phyloP scores from a whole-genome alignment of 2,888 invertebrate genomes.

The Deroplatys truncata region DNA sequence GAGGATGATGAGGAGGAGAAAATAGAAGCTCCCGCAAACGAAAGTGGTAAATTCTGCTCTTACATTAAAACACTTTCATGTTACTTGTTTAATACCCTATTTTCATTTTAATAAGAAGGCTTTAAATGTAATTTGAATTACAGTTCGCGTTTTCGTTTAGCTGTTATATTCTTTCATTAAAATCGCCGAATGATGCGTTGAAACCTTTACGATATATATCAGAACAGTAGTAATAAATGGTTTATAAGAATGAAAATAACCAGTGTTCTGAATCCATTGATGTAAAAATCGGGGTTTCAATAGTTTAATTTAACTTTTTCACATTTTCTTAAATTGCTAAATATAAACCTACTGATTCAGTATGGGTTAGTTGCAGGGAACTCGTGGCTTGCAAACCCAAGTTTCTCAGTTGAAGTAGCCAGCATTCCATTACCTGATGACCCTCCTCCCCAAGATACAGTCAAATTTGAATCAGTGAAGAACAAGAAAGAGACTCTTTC shows the following conservation, averaged over 20 bases:
- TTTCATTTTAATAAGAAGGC: too few species aligned
- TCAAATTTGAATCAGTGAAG: neutral
- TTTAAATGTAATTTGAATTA: too few species aligned
- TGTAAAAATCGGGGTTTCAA: neutral
- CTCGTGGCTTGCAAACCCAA: slow-evolving; percentile 23
- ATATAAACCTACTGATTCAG: neutral
- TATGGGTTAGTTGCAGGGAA: neutral
- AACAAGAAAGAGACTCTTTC: neutral
- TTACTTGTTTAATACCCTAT: too few species aligned
- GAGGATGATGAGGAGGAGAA: too few species aligned
- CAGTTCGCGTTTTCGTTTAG: too few species aligned
- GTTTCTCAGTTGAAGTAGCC: slow-evolving; percentile 21
- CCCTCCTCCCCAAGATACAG: neutral
- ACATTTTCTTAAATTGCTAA: neutral
- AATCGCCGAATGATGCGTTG: too few species aligned
- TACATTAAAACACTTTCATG: too few species aligned
- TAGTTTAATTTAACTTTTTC: neutral
- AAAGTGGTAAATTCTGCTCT: too few species aligned
- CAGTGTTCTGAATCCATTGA: neutral
- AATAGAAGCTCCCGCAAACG: too few species aligned
- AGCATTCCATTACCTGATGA: slow-evolving; percentile 22
- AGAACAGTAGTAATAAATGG: too few species aligned
- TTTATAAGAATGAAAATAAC: neutral
- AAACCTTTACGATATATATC: too few species aligned
- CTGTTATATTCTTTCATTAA: too few species aligned